Evolutionary conservation across 1,140 invertebrate genomes (phyloP).

Genomic region (Drosophila subobscura): DNA sequence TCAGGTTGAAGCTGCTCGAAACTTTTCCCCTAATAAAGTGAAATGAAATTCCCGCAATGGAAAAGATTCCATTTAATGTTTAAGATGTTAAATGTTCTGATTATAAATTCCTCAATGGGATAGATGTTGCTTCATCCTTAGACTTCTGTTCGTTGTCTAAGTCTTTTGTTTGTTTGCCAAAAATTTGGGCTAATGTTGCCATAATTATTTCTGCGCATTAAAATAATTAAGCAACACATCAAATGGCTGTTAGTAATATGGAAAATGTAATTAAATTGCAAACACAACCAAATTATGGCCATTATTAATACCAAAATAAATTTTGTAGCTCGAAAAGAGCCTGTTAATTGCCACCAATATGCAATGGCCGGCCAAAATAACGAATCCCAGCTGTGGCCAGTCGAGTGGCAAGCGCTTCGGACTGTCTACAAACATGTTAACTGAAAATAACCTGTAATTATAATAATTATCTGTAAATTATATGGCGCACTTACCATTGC

Average conservation of each 20-base stretch:
- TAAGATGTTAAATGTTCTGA: conserved; percentile 7
- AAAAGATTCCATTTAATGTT: not conserved
- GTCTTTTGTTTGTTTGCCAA: conserved; percentile 29
- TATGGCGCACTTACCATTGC: conserved; percentile 79
- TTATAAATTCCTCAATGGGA: conserved; percentile 15
- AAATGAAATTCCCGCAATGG: conserved; percentile 39
- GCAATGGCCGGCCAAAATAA: conserved; percentile 38
- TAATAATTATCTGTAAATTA: conserved; percentile 82
- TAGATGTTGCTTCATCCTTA: not conserved
- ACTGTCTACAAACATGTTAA: conserved; percentile 59
- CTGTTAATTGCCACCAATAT: conserved; percentile 56
- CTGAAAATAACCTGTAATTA: conserved; percentile 80
- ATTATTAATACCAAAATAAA: conserved; percentile 44
- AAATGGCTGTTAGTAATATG: conserved; percentile 41
- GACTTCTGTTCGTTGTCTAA: conserved; percentile 47
- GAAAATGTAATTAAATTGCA: conserved; percentile 59
- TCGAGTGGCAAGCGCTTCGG: conserved; percentile 20
- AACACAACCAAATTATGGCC: conserved; percentile 41
- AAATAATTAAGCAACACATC: conserved; percentile 35
- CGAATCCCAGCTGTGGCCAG: conserved; percentile 50
- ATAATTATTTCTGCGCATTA: conserved; percentile 14
- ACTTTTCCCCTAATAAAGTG: conserved; percentile 38
- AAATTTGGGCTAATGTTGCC: not conserved
- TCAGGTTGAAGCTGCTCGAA: conserved; percentile 45
- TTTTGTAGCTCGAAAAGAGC: conserved; percentile 52